Conservation (phyloP, 2,888 invertebrate genomes). For the Leptinotarsa peninsularis region DNA sequence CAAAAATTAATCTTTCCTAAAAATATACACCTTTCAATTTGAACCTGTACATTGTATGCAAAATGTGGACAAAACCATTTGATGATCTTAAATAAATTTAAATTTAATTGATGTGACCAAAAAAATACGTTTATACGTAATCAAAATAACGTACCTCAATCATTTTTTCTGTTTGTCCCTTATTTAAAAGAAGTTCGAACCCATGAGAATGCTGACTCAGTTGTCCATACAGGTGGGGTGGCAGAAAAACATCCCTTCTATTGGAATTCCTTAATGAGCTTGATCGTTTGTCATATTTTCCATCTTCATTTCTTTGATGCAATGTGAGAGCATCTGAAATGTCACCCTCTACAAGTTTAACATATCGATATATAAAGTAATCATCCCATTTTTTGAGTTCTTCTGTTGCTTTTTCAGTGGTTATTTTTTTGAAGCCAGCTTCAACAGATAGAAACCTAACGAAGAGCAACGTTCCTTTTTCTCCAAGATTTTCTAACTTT, state of each 20-base stretch:
- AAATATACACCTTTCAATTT: no score
- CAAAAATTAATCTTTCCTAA: no score
- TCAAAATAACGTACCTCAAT: conserved; percentile 47
- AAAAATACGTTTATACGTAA: background rate
- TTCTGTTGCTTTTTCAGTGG: conserved; percentile 70
- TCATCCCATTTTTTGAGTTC: conserved; percentile 85
- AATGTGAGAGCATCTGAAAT: conserved; percentile 89
- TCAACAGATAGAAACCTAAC: conserved; percentile 81
- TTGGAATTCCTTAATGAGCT: conserved; percentile 69
- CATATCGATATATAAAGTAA: conserved; percentile 84
- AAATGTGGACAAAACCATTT: no score
- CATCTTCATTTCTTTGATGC: conserved; percentile 84
- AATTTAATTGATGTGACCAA: no score
- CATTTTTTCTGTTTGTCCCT: conserved; percentile 63
- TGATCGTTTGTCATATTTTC: conserved; percentile 77
- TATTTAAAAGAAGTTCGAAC: conserved; percentile 69
- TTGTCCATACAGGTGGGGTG: conserved; percentile 88
- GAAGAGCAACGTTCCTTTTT: conserved; percentile 79
- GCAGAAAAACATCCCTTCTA: conserved; percentile 69
- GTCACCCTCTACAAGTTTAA: conserved; percentile 88
- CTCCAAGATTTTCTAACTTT: conserved; percentile 74
- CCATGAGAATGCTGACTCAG: conserved; percentile 78
- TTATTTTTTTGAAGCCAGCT: conserved; percentile 75
- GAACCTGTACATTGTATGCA: no score
- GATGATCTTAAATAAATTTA: no score